phyloP scores from a whole-genome alignment of 1,140 invertebrate genomes.

The Telenomus remus region DNA sequence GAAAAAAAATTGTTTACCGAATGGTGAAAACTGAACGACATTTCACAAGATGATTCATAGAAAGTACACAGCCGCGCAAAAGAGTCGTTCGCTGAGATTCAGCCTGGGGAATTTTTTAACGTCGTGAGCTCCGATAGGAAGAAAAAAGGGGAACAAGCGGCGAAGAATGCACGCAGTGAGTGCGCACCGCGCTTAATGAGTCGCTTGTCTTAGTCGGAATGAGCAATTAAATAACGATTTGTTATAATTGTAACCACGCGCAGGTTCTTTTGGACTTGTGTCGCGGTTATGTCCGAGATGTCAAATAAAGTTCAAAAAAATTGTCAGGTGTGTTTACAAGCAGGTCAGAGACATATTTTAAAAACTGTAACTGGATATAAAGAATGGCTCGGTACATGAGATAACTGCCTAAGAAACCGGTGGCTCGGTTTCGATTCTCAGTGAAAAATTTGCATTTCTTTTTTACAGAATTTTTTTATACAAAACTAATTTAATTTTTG shows the following conservation, averaged over 20 bases:
- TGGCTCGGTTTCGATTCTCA: too few species aligned
- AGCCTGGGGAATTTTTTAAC: slow-evolving; percentile 32
- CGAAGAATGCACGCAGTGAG: slow-evolving; percentile 44
- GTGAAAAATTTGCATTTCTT: too few species aligned
- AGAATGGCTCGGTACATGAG: too few species aligned
- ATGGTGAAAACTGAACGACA: too few species aligned
- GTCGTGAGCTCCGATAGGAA: slow-evolving; percentile 23
- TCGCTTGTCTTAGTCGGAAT: slow-evolving; percentile 51
- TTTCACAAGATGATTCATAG: too few species aligned
- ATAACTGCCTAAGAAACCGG: too few species aligned
- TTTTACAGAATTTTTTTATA: too few species aligned
- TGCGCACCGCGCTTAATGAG: slow-evolving; percentile 54
- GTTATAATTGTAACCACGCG: slow-evolving; percentile 54
- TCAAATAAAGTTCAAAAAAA: slow-evolving; percentile 24
- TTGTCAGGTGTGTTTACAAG: not conserved
- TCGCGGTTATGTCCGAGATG: slow-evolving; percentile 5
- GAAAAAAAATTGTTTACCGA: too few species aligned
- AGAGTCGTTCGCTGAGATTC: slow-evolving; percentile 27
- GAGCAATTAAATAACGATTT: slow-evolving; percentile 56
- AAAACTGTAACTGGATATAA: too few species aligned
- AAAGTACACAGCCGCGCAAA: not conserved
- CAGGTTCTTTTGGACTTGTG: slow-evolving; percentile 23
- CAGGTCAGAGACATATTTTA: not conserved
- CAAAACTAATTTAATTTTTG: too few species aligned
- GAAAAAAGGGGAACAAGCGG: slow-evolving; percentile 50